A percentile compares a stretch with the other conserved stretches of the same genome.
These are phyloP conservation scores for Callocephalon fimbriatum DNA, from an alignment of 2,113 vertebrate genomes.

Conservation along the genomic window DNA sequence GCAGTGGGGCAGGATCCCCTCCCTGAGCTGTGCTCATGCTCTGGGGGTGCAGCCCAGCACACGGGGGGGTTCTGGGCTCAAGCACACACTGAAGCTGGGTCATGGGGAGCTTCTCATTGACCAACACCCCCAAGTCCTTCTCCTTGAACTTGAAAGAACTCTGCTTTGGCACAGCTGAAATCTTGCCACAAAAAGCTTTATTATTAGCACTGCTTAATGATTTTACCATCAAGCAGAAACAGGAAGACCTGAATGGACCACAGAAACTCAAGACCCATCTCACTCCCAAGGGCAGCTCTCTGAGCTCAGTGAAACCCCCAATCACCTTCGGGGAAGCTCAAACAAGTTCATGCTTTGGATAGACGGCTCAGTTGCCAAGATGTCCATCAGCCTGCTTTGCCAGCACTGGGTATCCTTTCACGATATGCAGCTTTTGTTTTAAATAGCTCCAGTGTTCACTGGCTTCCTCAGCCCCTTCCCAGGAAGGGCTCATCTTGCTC, in stretches of 20 bases:
- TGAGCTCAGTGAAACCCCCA: neutral
- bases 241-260: neutral
- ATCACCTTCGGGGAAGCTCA: neutral
- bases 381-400: neutral
- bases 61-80: accelerated
- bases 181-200: neutral
- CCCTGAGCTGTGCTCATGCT: neutral
- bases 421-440: neutral
- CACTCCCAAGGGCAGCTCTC: neutral
- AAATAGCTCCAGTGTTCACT: neutral
- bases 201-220: neutral
- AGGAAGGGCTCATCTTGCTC: neutral
- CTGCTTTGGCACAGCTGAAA: neutral
- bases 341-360: accelerated
- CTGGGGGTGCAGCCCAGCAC: neutral
- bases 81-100: neutral
- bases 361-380: neutral
- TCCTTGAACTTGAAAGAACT: neutral
- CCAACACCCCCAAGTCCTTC: neutral
- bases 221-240: neutral
- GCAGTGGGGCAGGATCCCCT: neutral
- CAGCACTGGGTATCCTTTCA: neutral
- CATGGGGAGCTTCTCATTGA: neutral
- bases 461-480: neutral
- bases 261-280: neutral